A percentile compares a stretch with the other conserved stretches of the same genome.
Evolutionary conservation across 2,113 vertebrate genomes (phyloP).

Genomic region (Corydoras maculifer): DNA sequence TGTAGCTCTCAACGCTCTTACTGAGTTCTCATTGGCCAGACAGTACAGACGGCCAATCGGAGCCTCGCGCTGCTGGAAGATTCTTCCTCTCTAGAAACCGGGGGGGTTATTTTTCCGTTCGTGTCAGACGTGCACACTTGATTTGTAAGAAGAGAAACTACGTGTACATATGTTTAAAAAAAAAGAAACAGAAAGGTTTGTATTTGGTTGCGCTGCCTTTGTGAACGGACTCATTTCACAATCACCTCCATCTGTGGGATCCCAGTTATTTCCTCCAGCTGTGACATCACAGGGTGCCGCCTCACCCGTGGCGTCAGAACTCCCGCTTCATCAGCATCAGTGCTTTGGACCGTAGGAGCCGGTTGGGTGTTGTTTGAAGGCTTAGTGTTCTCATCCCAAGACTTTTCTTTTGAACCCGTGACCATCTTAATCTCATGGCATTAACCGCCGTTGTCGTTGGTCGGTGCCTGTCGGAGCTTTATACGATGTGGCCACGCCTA

Average conservation of each 20-base stretch:
- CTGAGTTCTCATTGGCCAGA: constrained; percentile 35
- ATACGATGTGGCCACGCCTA: too few relatives aligned
- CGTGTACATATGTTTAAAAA: constrained; percentile 83
- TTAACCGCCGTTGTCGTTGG: too few relatives aligned
- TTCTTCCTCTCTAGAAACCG: constrained; percentile 26
- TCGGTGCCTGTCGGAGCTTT: too few relatives aligned
- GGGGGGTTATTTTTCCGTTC: not conserved
- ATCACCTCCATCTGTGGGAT: too few relatives aligned
- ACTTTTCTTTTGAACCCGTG: not conserved
- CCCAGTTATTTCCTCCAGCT: too few relatives aligned
- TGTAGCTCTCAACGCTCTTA: constrained; percentile 8
- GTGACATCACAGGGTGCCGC: too few relatives aligned
- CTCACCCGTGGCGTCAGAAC: too few relatives aligned
- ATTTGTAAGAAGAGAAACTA: constrained; percentile 73
- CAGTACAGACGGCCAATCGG: constrained; percentile 45
- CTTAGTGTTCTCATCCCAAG: constrained; percentile 23
- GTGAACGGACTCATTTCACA: too few relatives aligned
- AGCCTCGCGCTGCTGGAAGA: constrained; percentile 50
- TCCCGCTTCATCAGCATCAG: constrained; percentile 50
- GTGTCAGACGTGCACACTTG: constrained; percentile 34
- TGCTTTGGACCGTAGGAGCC: constrained; percentile 22
- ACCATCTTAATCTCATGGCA: not conserved
- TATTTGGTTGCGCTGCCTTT: constrained; percentile 73
- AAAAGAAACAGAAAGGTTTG: not conserved
- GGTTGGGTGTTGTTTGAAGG: constrained; percentile 47